Base-by-base conservation (phyloP, 1,140 invertebrate genomes). In the Piezodorus guildinii region DNA sequence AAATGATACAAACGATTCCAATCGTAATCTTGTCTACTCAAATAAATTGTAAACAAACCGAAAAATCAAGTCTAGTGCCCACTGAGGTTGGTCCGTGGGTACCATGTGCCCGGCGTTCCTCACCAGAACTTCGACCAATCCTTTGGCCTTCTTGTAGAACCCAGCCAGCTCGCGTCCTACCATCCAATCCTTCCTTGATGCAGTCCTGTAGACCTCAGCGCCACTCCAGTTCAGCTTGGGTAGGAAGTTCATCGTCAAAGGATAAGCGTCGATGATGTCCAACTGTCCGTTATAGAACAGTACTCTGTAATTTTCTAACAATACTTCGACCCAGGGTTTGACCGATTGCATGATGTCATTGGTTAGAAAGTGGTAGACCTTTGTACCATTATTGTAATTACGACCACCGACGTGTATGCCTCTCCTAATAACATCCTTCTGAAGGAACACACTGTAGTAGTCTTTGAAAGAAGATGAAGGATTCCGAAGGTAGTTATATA, bases 331-430 rank as follows among this genome's bases (percentile, higher is more conserved):
- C 81, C 85, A 86, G 1, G 83, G 82, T 54, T 86, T 85, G 23
- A 91, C 82, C 0, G 87, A 89, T 69, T 90, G 79, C 85, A 94
- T 91, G 0, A 96, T 77, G 77, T 96, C 93, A 23, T 77, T 71
- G 52, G 83, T 80, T 5, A 96, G 72, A 72, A 87, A 77, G 10
- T 77, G 69, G 69, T 91, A 85, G 1, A 91, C 89, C 46, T 70
- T 66, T 68, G 74, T 72, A 72, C 62, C 60, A 76, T 64, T 46
- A 25, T 71, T 52, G 30, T 67, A 68, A 0, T 84, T 78, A 19
- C 80, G 71, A 65, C 89, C 85, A 9, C 91, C 91, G 6, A 94
- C 90, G 73, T 96, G 27, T 30, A 30, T 30, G 8, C 27, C 8
- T 30, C 27, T 30, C 27, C 27, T 30, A 4, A 30, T 8, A 30